Evolutionary conservation across 2,888 invertebrate species (phyloP), one percentile per base, ranked within the genome.

Genomic region (Drosophila rubida): DNA sequence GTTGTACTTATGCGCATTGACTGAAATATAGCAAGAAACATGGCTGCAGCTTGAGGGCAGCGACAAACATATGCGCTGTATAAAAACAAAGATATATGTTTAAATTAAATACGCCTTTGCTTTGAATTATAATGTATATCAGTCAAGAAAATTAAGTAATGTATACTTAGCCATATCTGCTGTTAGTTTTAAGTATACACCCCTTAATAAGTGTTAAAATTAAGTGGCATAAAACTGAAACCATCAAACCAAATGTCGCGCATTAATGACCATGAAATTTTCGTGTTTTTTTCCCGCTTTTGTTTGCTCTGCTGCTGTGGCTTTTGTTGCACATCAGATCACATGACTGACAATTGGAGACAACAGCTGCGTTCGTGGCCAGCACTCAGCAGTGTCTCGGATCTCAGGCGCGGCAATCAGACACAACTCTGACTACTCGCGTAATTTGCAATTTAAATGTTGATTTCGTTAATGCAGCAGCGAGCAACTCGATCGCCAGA

Each of bases 391-490:
- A n/a, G n/a, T n/a, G n/a, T n/a, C n/a, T n/a, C n/a, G n/a, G n/a
- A n/a, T n/a, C n/a, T n/a, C n/a, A n/a, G n/a, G n/a, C n/a, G n/a
- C n/a, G n/a, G n/a, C 65, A 76, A 69, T 55, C 67, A 55, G 48
- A 27, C 41, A 49, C 45, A 61, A 60, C 50, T 53, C 50, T 39
- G 42, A 49, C 54, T 41, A 51, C 66, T 55, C 54, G 35, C 64
- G 57, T 66, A 87, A 84, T 78, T 83, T 78, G 76, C 85, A 80
- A 81, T 80, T 84, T 67, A 87, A 84, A 83, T 87, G 66, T 58
- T 69, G 69, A 78, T 74, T 66, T 62, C 72, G 74, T 78, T 84
- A 84, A 81, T 78, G 81, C 85, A 59, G 44, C 19, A 19, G 3
- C 49, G 53, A 63, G 64, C 67, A 75, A 48, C 59, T 65, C 61